Conservation (phyloP, 2,888 invertebrate genomes). For the Caenorhabditis panamensis region DNA sequence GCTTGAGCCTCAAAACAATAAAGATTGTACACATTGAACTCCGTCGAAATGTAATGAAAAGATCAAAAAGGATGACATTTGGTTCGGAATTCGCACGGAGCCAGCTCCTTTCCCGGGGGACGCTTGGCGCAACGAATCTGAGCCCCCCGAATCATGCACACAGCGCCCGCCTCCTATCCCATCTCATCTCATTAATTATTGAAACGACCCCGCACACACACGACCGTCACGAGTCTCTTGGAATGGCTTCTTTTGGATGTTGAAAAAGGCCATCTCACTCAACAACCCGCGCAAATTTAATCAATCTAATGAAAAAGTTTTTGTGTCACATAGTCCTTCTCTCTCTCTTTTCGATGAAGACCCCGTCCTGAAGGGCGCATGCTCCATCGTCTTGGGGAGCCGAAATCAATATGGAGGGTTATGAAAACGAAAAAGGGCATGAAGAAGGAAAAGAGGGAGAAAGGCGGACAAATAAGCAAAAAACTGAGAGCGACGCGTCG, state of each 20-base stretch:
- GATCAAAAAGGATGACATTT: conserved; percentile 7
- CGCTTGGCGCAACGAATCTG: conserved; percentile 3
- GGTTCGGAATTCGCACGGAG: not conserved
- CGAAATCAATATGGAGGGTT: conserved; percentile 34
- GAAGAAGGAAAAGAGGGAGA: conserved; percentile 4
- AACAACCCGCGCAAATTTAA: conserved; percentile 46
- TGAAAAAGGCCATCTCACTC: conserved; percentile 18
- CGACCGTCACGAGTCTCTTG: conserved; percentile 29
- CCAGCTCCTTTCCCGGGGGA: not conserved
- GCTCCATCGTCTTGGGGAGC: not conserved
- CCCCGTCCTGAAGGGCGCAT: not conserved
- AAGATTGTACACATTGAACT: too few relatives aligned
- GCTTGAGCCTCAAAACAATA: too few relatives aligned
- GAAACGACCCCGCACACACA: conserved; percentile 16
- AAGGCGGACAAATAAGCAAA: conserved; percentile 35
- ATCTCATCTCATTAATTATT: conserved; percentile 55
- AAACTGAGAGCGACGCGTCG: conserved; percentile 16
- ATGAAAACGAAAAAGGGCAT: conserved; percentile 2
- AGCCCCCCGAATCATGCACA: not conserved
- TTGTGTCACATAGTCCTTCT: conserved; percentile 19
- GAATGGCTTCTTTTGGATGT: conserved; percentile 7
- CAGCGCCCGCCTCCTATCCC: conserved; percentile 10
- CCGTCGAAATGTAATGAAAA: not conserved
- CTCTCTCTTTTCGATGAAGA: conserved; percentile 14
- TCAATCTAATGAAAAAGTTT: conserved; percentile 55